Base-by-base conservation (phyloP, 2,888 invertebrate genomes). In the Noctua janthina region DNA sequence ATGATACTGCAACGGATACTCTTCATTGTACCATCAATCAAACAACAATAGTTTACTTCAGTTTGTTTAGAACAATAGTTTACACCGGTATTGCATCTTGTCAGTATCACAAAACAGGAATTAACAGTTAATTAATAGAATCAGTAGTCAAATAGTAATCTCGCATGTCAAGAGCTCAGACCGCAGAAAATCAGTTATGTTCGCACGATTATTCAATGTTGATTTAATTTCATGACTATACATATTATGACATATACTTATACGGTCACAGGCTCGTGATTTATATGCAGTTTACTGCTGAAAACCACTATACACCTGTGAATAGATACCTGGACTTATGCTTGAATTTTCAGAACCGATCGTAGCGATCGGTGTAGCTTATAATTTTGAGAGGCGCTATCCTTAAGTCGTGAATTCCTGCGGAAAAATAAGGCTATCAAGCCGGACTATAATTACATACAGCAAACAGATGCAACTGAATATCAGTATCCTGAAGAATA, bases 171-270 rank as follows among this genome's bases (percentile, higher is more conserved):
- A 43, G 10, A 29, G 6, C 35, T 15, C 5, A 62, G 51, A 66
- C 39, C 66, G 20, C 67, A 67, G 43, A 10, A 69, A 51, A 29
- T 23, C 59, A 17, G 23, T 29, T 56, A 43, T 17, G n/a, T 49
- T 51, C 7, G 43, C 74, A 62, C 35, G 39, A 62, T 51, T 62
- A 29, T 51, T 62, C 29, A 43, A 35, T 82, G 82, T 35, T 81
- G n/a, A 39, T 81, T 78, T 49, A 11, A 69, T 70, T 78, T 39
- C 29, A n/a, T 35, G 23, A 29, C 13, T 72, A 39, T 49, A 49
- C 13, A 7, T 43, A 1, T 43, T 49, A 11, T 43, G n/a, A 43
- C 17, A 15, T 35, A 15, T 35, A 29, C 1, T 6, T 15, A 67
- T 43, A 74, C 23, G 46, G 10, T 49, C 15, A 39, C 23, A 23